Base-by-base conservation (phyloP, 2,797 vertebrate genomes). In the Crossoptilon crossoptilon region DNA sequence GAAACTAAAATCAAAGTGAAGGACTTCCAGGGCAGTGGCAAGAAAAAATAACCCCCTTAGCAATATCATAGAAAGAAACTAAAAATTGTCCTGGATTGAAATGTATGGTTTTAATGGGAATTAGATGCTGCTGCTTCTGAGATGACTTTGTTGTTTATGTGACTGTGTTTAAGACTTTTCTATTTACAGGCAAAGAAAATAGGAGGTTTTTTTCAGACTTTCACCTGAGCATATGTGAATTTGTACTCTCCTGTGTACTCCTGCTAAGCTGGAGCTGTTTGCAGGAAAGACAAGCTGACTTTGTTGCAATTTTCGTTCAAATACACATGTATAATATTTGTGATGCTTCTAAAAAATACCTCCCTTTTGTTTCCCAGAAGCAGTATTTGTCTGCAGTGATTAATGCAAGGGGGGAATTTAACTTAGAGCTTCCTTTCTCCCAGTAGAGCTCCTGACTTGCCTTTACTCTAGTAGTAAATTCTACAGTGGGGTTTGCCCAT, bases 291-390 rank as follows among this genome's bases (percentile, higher is more conserved):
- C 77, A 87, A 88, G 83, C 83, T 88, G 83, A 86, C 56, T 90
- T 67, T 23, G 53, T 41, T 62, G 24, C 67, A 91, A 84, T 55
- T 94, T 95, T 89, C 78, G 35, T 60, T 92, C 78, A 78, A 94
- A 88, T 49, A 85, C n/a, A 77, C 33, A 53, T 10, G 66, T 27
- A 55, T 63, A 66, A 88, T 63, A 63, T 81, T 90, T 1, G 0
- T 33, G 27, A 78, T 72, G 73, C 62, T 56, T 62, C 18, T 44
- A 84, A 81, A 94, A 93, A 87, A 69, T 41, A 11, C 17, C 37
- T 71, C 53, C 19, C 43, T 75, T 84, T 84, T 84, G 51, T 73
- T 53, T 90, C 39, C 9, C 67, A 78, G 55, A 91, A 86, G 46
- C 46, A 60, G 43, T 23, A 43, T 56, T 86, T 43, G 46, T 84